A percentile compares a stretch with the other conserved stretches of the same genome.
phyloP scores from a whole-genome alignment of 2,888 invertebrate genomes.

The Orchesellides sinensis region DNA sequence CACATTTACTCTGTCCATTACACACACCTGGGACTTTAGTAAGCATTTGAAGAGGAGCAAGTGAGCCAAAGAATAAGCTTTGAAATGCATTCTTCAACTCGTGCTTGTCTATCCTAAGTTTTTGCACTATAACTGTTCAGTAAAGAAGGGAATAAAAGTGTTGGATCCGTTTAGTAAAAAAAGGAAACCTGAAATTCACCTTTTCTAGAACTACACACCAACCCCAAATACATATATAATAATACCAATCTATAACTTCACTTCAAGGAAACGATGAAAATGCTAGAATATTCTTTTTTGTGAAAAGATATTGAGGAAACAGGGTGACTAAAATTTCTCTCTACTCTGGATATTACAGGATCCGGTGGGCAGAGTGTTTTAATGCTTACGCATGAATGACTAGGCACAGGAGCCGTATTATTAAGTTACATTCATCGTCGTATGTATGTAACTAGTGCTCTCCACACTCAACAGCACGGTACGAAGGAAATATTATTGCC shows the following conservation, averaged over 20 bases:
- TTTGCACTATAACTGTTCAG: too few relatives aligned
- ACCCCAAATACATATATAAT: too few relatives aligned
- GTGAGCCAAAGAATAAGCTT: too few relatives aligned
- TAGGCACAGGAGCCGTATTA: neutral
- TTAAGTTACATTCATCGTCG: neutral
- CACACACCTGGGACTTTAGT: conserved; percentile 64
- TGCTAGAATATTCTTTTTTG: too few relatives aligned
- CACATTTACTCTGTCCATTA: conserved; percentile 65
- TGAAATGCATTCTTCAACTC: neutral
- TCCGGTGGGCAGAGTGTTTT: conserved; percentile 48
- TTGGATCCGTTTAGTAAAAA: too few relatives aligned
- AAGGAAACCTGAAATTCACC: conserved; percentile 1
- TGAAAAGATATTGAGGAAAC: conserved; percentile 24
- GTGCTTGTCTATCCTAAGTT: too few relatives aligned
- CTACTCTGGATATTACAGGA: neutral
- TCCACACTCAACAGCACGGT: neutral
- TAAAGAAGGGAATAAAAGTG: neutral
- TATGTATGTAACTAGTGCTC: neutral
- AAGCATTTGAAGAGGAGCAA: neutral
- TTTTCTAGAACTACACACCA: too few relatives aligned
- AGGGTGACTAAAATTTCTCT: conserved; percentile 25
- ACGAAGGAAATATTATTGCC: conserved; percentile 46
- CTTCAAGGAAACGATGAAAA: too few relatives aligned
- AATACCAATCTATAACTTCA: too few relatives aligned
- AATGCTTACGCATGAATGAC: conserved; percentile 58